Conservation (phyloP, 2,113 vertebrate genomes). For the Prinia subflava region DNA sequence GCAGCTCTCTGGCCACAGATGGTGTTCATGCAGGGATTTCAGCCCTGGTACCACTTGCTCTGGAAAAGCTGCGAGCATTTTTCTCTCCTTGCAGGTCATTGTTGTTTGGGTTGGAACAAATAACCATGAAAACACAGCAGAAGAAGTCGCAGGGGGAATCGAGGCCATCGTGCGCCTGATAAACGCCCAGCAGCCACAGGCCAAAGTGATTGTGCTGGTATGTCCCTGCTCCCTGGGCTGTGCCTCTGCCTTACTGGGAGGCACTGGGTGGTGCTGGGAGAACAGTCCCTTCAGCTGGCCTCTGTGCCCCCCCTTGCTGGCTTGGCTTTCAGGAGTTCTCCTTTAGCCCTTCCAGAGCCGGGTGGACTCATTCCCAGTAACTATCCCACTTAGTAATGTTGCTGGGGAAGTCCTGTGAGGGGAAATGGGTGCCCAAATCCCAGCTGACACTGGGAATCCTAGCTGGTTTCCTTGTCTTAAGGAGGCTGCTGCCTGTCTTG, state of each 20-base stretch:
- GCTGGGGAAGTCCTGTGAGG: too few species aligned
- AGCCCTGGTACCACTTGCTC: fast-evolving
- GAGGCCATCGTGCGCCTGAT: slow-evolving; percentile 88
- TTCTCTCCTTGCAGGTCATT: slow-evolving; percentile 78
- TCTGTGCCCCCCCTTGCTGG: background rate
- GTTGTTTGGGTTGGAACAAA: slow-evolving; percentile 98
- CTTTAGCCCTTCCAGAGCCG: background rate
- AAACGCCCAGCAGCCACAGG: slow-evolving; percentile 85
- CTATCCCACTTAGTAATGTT: fast-evolving
- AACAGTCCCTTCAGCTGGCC: background rate
- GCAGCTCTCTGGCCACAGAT: background rate
- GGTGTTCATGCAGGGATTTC: background rate
- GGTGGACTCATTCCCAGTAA: fast-evolving
- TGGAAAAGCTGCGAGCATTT: background rate
- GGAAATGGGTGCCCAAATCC: background rate
- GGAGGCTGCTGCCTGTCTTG: background rate
- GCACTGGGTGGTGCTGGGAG: fast-evolving
- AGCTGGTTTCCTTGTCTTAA: background rate
- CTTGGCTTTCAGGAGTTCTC: background rate
- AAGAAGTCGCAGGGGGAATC: slow-evolving; percentile 92
- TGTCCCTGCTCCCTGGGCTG: background rate
- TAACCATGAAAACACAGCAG: slow-evolving; percentile 90
- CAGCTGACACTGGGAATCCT: background rate
- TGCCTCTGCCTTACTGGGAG: background rate
- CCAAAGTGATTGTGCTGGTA: slow-evolving; percentile 93